A percentile compares a stretch with the other conserved stretches of the same genome.
phyloP scores from a whole-genome alignment of 2,113 vertebrate genomes.

The Brienomyrus longianalis region DNA sequence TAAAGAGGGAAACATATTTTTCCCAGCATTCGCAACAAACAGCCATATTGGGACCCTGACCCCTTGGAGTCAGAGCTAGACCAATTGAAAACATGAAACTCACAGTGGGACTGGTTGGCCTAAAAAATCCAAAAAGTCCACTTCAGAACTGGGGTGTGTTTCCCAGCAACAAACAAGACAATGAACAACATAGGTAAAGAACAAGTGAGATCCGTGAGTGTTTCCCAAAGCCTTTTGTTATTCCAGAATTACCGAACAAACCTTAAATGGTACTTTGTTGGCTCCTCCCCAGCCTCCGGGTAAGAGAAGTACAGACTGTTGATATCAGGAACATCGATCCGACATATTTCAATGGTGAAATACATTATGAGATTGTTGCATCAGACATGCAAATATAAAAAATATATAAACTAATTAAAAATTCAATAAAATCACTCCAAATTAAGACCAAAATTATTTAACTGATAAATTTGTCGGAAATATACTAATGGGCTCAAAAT shows the following conservation, averaged over 20 bases:
- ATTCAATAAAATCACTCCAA: not conserved
- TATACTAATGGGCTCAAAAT: not conserved
- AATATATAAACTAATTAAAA: not conserved
- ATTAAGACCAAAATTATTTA: not conserved
- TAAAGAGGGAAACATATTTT: not conserved
- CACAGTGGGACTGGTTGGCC: not conserved
- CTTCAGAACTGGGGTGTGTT: not conserved
- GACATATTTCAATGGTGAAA: not conserved
- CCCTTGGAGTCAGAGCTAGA: not conserved
- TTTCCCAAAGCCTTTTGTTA: not conserved
- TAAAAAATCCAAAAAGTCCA: not conserved
- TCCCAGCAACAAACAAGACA: not conserved
- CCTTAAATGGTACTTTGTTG: not conserved
- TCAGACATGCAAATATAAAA: not conserved
- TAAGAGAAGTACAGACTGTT: not conserved
- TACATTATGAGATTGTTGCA: not conserved
- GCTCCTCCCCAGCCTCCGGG: not conserved
- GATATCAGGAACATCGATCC: not conserved
- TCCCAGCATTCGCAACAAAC: not conserved
- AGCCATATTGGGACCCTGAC: not conserved
- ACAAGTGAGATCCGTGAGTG: too few relatives aligned
- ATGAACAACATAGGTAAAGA: too few relatives aligned
- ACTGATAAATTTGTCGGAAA: not conserved
- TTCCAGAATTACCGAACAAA: not conserved
- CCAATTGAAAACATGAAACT: not conserved